phyloP scores from a whole-genome alignment of 2,888 invertebrate species.

The Watsonalla cultraria region DNA sequence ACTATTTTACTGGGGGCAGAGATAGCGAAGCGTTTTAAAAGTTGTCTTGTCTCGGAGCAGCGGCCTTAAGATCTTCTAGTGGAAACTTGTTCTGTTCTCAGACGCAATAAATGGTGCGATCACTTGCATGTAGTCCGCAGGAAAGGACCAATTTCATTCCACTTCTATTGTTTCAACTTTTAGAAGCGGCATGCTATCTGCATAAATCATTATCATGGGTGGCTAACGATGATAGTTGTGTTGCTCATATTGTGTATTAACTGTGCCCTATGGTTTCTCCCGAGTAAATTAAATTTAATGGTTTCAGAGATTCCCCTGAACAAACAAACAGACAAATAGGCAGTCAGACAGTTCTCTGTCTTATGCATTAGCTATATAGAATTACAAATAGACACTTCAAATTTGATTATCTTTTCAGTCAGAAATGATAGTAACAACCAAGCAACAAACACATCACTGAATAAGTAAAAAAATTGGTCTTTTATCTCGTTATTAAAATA shows the following conservation, averaged over 20 bases:
- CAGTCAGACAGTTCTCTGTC: no score
- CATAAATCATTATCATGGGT: slow-evolving; percentile 2
- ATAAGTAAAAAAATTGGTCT: no score
- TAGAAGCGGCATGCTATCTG: slow-evolving; percentile 2
- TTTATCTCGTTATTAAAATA: no score
- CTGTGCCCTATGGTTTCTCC: not conserved
- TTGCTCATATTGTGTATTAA: not conserved
- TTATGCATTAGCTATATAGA: no score
- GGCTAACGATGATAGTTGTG: not conserved
- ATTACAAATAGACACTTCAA: no score
- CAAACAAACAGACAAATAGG: no score
- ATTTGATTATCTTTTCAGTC: no score
- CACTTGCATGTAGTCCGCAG: slow-evolving; percentile 48
- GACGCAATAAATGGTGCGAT: slow-evolving; percentile 70
- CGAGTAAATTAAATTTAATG: no score
- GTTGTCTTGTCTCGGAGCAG: slow-evolving; percentile 57
- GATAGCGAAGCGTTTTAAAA: slow-evolving; percentile 57
- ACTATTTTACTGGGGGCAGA: slow-evolving; percentile 21
- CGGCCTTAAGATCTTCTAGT: slow-evolving; percentile 45
- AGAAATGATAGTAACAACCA: no score
- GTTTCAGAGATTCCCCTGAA: no score
- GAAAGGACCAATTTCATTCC: slow-evolving; percentile 52
- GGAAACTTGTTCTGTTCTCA: slow-evolving; percentile 63
- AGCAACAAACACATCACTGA: no score
- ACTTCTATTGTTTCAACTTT: slow-evolving; percentile 24